Base-by-base conservation (phyloP, 2,797 vertebrate genomes). In the Phoxinus dragarum region DNA sequence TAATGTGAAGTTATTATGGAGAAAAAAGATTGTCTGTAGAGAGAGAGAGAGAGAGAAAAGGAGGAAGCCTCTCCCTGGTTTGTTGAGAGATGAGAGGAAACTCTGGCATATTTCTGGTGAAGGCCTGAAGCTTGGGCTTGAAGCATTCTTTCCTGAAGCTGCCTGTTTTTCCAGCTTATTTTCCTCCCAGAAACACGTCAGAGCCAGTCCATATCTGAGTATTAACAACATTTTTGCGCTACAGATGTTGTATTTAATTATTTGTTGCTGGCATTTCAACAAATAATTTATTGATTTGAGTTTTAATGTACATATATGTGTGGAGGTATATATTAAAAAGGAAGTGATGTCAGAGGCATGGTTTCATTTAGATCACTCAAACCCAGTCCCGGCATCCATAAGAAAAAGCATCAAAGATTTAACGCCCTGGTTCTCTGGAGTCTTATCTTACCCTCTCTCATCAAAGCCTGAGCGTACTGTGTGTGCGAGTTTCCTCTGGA, bases 61-160 rank as follows among this genome's bases (percentile, higher is more conserved):
- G 80, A 86, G 87, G 86, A 87, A 90, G 88, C 84, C 86, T 88
- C 86, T 88, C 88, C 88, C 88, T 84, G 64, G 74, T 77, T 86
- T 85, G 67, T 75, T 86, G 89, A 91, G 86, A 81, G 89, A 90
- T 79, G 87, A 90, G 85, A 73, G 88, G 88, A 90, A 89, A 89
- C 88, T 67, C 74, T 81, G 77, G 84, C 88, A 90, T 88, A 88
- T 91, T 91, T 90, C 84, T 90, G 89, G 89, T 87, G 23, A 87
- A 89, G 78, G 81, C 88, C 84, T 88, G 61, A 78, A 54, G 75
- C 84, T 74, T 49, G 47, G 17, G 5, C 47, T 49, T 6, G 16
- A 49, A 49, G 76, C 88, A 90, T 90, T 87, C 89, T 87, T 91
- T 90, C 86, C 86, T 76, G 72, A 69, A 84, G 81, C 78, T 73